A percentile compares a stretch with the other conserved stretches of the same genome.
phyloP scores from a whole-genome alignment of 2,888 invertebrate genomes.

The Tyria jacobaeae region DNA sequence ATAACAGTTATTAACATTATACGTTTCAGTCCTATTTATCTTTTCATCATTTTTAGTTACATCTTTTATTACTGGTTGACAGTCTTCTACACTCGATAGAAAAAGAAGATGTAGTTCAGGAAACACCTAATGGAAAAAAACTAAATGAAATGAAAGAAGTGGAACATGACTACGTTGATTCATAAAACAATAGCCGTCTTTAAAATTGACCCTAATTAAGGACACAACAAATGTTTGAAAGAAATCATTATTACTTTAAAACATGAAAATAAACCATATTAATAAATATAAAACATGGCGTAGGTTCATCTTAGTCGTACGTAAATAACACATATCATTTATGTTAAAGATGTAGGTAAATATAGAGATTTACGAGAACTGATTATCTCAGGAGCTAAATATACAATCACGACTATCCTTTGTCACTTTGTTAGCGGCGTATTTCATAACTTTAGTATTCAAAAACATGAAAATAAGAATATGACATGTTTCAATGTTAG shows the following conservation, averaged over 20 bases:
- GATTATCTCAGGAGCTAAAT: slow-evolving; percentile 40
- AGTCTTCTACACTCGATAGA: background rate
- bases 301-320: slow-evolving; percentile 1
- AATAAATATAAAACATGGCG: background rate
- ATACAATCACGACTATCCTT: slow-evolving; percentile 48
- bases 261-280: slow-evolving; percentile 3
- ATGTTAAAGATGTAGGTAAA: slow-evolving; percentile 3
- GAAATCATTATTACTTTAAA: background rate
- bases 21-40: background rate
- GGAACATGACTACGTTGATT: background rate
- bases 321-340: slow-evolving; percentile 4
- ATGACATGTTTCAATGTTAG: background rate
- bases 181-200: background rate
- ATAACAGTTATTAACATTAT: background rate
- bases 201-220: background rate
- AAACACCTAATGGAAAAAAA: background rate
- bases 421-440: slow-evolving; percentile 32
- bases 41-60: too few relatives aligned
- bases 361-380: slow-evolving; percentile 12
- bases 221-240: background rate
- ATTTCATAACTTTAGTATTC: slow-evolving; percentile 37
- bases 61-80: too few relatives aligned
- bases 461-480: background rate
- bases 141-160: background rate
- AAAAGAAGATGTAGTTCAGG: background rate